Base-by-base conservation (phyloP, 2,888 invertebrate genomes). In the Euplagia quadripunctaria region DNA sequence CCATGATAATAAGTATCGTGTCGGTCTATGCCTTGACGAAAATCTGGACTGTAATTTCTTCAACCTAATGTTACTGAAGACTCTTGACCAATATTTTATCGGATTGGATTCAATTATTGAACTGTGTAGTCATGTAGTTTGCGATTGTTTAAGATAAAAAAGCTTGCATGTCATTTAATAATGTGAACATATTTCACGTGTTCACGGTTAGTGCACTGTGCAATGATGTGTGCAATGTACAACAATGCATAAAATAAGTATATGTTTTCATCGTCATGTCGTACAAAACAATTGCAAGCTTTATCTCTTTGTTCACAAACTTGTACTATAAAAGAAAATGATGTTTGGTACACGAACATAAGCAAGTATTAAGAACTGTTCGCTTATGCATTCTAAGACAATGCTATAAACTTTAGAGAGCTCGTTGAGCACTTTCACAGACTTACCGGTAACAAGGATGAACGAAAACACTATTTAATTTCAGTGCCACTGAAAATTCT, bases 351-450 rank as follows among this genome's bases (percentile, higher is more conserved):
- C 84, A 85, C 75, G 67, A 31, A 78, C 79, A 85, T 86, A 86
- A 77, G 81, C 74, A 86, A 84, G 79, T 80, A 85, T 87, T 86
- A 78, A 81, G 75, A 87, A 85, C 88, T 89, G 83, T 86, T 92
- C 86, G 79, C 82, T 91, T 92, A 91, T 91, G 86, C 89, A 93
- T 91, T 90, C 82, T 86, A 83, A 89, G 89, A 91, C 91, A 91
- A 90, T 89, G 89, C 88, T 88, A 86, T 87, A 87, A 90, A 91
- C 87, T 91, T 90, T 83, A 80, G 82, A 85, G 83, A 85, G 81
- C 84, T 85, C 79, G 82, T 87, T 83, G 85, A 83, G 85, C 85
- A 86, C 86, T 88, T 91, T 86, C 85, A 82, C 82, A 77, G 86
- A 89, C 86, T 89, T 87, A 89, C 90, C 85, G 84, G 81, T 84